A percentile compares a stretch with the other conserved stretches of the same genome.
phyloP scores from a whole-genome alignment of 2,113 vertebrate species.

The Columbina picui region DNA sequence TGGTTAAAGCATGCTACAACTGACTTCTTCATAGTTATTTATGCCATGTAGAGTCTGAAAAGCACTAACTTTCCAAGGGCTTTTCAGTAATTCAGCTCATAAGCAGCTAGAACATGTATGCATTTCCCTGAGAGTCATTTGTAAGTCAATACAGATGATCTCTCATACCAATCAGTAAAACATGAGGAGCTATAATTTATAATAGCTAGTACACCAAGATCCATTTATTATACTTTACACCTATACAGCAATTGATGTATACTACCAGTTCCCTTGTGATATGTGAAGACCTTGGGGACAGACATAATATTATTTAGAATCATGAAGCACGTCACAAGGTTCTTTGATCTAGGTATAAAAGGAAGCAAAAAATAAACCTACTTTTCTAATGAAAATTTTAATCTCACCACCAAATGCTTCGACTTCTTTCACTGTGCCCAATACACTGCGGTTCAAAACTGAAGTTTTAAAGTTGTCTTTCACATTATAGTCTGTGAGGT shows the following conservation, averaged over 20 bases:
- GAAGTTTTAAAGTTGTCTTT: not conserved
- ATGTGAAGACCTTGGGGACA: not conserved
- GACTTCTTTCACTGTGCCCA: not conserved
- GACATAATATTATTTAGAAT: not conserved
- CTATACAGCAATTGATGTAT: not conserved
- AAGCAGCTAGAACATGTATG: not conserved
- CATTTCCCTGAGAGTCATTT: not conserved
- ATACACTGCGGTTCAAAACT: not conserved
- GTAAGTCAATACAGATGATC: not conserved
- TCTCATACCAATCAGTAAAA: not conserved
- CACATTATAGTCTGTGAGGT: not conserved
- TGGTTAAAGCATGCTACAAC: not conserved
- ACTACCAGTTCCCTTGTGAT: not conserved
- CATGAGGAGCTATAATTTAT: not conserved
- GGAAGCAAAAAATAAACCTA: not conserved
- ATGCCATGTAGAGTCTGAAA: not conserved
- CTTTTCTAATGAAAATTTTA: not conserved
- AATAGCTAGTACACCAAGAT: not conserved
- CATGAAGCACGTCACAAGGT: not conserved
- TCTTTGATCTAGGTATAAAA: constrained; percentile 32
- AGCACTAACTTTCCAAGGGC: not conserved
- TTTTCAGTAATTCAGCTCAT: not conserved
- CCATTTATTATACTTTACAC: not conserved
- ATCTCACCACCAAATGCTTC: not conserved
- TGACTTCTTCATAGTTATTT: not conserved